Percentiles rank a stretch among this genome's conserved stretches.
These are phyloP conservation scores for Drosophila nigromelanica DNA, from an alignment of 1,140 invertebrate species.

Conservation along the genomic window DNA sequence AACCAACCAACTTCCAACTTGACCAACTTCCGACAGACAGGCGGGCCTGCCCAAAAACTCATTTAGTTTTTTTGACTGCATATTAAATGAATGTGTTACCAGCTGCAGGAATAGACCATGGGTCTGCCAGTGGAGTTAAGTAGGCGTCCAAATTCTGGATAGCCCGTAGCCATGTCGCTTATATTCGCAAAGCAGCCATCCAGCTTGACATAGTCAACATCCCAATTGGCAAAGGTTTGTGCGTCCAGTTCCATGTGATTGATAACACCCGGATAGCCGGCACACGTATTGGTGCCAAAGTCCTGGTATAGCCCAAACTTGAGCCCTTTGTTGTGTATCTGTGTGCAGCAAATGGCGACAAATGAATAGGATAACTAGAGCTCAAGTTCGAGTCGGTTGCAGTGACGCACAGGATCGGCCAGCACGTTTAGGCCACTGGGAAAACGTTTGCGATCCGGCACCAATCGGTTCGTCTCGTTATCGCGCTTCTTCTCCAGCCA, in stretches of 20 bases:
- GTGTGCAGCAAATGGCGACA: slow-evolving; percentile 31
- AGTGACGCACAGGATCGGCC: slow-evolving; percentile 89
- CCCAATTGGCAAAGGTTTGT: slow-evolving; percentile 93
- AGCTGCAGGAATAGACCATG: slow-evolving; percentile 95
- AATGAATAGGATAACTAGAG: not conserved
- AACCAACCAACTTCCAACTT: too few species aligned
- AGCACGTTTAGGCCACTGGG: slow-evolving; percentile 92
- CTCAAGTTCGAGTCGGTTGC: not conserved
- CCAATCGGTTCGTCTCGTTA: slow-evolving; percentile 86
- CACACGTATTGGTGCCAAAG: slow-evolving; percentile 93
- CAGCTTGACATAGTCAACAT: slow-evolving; percentile 94
- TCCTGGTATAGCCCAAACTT: slow-evolving; percentile 96
- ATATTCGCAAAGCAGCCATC: slow-evolving; percentile 93
- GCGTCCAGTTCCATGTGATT: slow-evolving; percentile 91
- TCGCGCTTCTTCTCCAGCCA: slow-evolving; percentile 91
- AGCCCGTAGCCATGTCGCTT: slow-evolving; percentile 86
- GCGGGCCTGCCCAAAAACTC: slow-evolving; percentile 85
- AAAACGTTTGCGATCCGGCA: slow-evolving; percentile 90
- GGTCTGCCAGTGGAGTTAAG: slow-evolving; percentile 92
- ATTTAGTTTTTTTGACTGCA: not conserved
- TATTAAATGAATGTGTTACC: slow-evolving; percentile 80
- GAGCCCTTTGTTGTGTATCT: slow-evolving; percentile 91
- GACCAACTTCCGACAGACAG: slow-evolving; percentile 94
- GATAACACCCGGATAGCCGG: slow-evolving; percentile 92
- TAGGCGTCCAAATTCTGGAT: slow-evolving; percentile 89